Percentiles rank a stretch among this genome's conserved stretches.
Evolutionary conservation across 2,113 vertebrate species (phyloP).

Genomic region (Phainopepla nitens): DNA sequence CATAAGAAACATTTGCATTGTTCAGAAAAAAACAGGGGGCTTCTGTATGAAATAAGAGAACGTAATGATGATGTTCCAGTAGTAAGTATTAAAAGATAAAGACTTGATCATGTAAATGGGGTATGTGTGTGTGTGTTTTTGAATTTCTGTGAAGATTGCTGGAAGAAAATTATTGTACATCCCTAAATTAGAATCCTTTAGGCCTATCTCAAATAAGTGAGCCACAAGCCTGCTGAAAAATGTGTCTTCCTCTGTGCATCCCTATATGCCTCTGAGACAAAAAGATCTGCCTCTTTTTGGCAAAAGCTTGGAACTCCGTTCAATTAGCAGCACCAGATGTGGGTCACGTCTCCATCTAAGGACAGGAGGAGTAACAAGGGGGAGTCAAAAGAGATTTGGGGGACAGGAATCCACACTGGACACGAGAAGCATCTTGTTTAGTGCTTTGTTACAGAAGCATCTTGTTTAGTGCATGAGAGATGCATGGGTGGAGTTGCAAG

Average conservation of each 20-base stretch:
- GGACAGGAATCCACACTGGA: background rate
- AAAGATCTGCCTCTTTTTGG: background rate
- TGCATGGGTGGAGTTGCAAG: background rate
- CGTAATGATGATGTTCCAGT: background rate
- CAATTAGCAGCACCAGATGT: background rate
- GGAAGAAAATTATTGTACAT: background rate
- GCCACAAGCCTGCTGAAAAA: background rate
- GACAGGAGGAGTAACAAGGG: background rate
- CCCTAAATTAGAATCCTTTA: background rate
- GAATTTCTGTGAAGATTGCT: background rate
- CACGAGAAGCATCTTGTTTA: background rate
- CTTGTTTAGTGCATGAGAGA: background rate
- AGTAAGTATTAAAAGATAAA: background rate
- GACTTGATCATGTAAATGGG: background rate
- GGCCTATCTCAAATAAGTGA: background rate
- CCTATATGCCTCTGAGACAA: background rate
- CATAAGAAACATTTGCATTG: background rate
- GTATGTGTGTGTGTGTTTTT: background rate
- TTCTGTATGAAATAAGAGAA: background rate
- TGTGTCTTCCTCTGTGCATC: background rate
- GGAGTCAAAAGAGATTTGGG: background rate
- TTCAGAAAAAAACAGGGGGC: background rate
- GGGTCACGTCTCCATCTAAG: background rate
- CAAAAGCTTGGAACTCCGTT: background rate
- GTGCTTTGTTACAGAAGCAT: background rate